A percentile compares a stretch with the other conserved stretches of the same genome.
These are phyloP conservation scores for Vulpes lagopus DNA, from an alignment of 2,113 vertebrate species.

Conservation along the genomic window DNA sequence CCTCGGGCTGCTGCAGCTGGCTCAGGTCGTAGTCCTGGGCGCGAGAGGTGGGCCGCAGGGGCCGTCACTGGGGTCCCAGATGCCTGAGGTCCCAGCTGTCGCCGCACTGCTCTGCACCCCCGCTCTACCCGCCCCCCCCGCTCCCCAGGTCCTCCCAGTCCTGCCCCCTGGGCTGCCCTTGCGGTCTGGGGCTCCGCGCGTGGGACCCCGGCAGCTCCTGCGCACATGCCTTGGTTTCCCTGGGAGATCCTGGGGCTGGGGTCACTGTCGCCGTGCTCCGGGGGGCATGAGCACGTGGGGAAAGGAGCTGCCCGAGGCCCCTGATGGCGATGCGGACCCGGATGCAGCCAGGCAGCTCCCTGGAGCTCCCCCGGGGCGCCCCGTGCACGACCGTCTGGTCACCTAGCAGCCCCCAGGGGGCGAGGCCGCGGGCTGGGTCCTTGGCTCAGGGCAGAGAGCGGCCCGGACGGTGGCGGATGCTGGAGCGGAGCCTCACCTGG, in stretches of 20 bases:
- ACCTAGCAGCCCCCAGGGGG: no score
- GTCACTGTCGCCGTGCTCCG: no score
- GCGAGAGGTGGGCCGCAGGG: rapidly evolving
- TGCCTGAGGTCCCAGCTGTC: rapidly evolving
- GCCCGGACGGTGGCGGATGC: rapidly evolving
- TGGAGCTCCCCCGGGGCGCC: rapidly evolving
- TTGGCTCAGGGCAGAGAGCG: no score
- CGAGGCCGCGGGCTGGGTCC: background rate
- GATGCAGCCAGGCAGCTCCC: background rate
- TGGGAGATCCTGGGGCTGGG: background rate
- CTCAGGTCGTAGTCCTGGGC: conserved; percentile 97
- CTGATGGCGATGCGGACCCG: rapidly evolving
- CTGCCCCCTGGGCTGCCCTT: background rate
- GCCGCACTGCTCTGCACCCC: background rate
- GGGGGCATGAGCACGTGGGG: background rate
- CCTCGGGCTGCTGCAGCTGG: conserved; percentile 97
- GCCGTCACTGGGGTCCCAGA: rapidly evolving
- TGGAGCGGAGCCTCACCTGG: conserved; percentile 89
- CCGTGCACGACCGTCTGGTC: background rate
- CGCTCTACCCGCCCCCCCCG: background rate
- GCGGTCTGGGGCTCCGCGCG: rapidly evolving
- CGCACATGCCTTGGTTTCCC: rapidly evolving
- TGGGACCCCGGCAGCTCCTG: no score
- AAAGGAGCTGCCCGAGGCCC: background rate
- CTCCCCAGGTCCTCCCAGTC: rapidly evolving